Evolutionary conservation across 2,888 invertebrate species (phyloP).

Genomic region (Eristalis pertinax): DNA sequence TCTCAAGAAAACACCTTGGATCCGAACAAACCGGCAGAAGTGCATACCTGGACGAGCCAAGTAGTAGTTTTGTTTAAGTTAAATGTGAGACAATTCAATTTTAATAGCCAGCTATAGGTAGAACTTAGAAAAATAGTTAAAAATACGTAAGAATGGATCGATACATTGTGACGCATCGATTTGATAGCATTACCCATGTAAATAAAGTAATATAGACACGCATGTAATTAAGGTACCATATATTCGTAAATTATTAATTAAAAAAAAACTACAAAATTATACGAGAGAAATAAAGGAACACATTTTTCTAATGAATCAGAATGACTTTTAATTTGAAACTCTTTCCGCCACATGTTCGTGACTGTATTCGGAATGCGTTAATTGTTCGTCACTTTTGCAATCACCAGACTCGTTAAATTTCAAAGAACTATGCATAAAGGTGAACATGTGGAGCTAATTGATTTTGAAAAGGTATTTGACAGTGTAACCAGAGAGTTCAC

Average conservation of each 20-base stretch:
- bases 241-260: slow-evolving; percentile 58
- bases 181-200: slow-evolving; percentile 50
- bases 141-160: slow-evolving; percentile 4
- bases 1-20: slow-evolving; percentile 76
- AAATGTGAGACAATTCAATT: slow-evolving; percentile 1
- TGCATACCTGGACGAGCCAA: slow-evolving; percentile 85
- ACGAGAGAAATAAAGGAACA: slow-evolving; percentile 47
- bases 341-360: no score
- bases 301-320: not conserved
- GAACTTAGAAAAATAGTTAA: slow-evolving; percentile 19
- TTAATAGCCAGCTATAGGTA: slow-evolving; percentile 38
- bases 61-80: slow-evolving; percentile 85
- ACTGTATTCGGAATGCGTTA: no score
- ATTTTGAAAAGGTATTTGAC: no score
- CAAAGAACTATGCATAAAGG: no score
- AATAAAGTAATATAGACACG: slow-evolving; percentile 41
- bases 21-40: slow-evolving; percentile 78
- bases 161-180: slow-evolving; percentile 20
- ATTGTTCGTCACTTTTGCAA: no score
- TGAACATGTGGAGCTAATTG: no score
- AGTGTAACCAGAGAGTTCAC: no score
- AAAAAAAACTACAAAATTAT: slow-evolving; percentile 25
- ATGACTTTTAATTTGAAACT: not conserved
- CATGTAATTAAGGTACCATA: slow-evolving; percentile 28
- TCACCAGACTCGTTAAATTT: no score